phyloP scores from a whole-genome alignment of 2,797 vertebrate species.

The Notamacropus eugenii region DNA sequence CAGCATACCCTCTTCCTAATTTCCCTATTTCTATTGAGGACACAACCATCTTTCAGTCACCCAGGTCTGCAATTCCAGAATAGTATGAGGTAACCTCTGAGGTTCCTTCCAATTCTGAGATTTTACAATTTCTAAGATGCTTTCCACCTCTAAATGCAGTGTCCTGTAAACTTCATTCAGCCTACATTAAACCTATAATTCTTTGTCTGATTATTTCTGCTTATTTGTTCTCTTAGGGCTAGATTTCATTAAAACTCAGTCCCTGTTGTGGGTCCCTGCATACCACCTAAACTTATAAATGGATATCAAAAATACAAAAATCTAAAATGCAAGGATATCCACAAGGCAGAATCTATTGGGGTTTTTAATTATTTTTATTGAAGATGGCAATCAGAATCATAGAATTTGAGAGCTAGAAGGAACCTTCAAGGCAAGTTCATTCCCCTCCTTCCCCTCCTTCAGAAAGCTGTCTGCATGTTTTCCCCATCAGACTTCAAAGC shows the following conservation, averaged over 20 bases:
- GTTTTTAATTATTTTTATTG: conserved; percentile 31
- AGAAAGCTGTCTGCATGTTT: conserved; percentile 45
- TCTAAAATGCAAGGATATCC: background rate
- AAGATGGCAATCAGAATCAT: conserved; percentile 37
- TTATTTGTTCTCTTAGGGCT: conserved; percentile 8
- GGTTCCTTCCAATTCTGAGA: background rate
- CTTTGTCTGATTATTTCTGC: conserved; percentile 51
- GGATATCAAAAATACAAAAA: background rate
- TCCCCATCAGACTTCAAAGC: conserved; percentile 31
- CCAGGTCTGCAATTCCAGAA: background rate
- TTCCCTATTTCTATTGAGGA: background rate
- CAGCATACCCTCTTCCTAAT: background rate
- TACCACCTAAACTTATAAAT: conserved; percentile 1
- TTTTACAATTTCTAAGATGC: background rate
- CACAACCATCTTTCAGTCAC: background rate
- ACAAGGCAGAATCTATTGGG: conserved; percentile 7
- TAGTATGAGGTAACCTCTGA: background rate
- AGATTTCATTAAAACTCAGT: conserved; percentile 48
- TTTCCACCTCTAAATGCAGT: background rate
- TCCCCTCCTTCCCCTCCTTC: conserved; percentile 6
- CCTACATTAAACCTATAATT: conserved; percentile 28
- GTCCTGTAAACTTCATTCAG: background rate
- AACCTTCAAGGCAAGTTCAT: background rate
- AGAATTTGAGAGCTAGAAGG: background rate
- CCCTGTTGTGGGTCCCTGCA: background rate